Conservation (phyloP, 2,888 invertebrate genomes). For the Folsomia manolachei region DNA sequence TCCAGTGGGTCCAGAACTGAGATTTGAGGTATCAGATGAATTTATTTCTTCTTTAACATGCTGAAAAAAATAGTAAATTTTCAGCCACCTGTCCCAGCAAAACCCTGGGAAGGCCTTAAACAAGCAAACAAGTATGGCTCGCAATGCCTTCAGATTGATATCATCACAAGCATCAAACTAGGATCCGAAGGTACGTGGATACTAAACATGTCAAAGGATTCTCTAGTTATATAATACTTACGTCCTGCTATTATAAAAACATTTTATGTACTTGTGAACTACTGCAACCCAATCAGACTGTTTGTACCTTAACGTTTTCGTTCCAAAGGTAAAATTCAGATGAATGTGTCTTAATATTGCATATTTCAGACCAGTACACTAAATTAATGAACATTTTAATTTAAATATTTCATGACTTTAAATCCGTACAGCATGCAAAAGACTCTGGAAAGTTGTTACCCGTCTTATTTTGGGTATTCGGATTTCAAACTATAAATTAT, state of each 20-base stretch:
- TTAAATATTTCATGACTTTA: too few relatives aligned
- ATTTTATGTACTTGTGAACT: too few relatives aligned
- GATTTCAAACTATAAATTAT: too few relatives aligned
- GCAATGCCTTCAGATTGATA: conserved; percentile 42
- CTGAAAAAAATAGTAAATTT: not conserved
- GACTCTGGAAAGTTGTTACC: conserved; percentile 27
- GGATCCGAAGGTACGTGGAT: conserved; percentile 34
- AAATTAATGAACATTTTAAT: too few relatives aligned
- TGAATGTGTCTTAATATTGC: too few relatives aligned
- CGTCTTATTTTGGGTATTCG: conserved; percentile 23
- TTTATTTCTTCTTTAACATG: not conserved
- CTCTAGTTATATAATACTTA: too few relatives aligned
- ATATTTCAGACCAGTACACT: too few relatives aligned
- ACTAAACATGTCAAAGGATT: too few relatives aligned
- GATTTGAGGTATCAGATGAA: conserved; percentile 35
- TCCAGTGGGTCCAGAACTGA: conserved; percentile 26
- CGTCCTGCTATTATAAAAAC: too few relatives aligned
- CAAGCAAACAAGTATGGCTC: conserved; percentile 35
- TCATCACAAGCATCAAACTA: conserved; percentile 36
- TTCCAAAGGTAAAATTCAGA: conserved; percentile 28
- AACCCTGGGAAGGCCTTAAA: conserved; percentile 37
- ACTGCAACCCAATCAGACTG: too few relatives aligned
- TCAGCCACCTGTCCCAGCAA: conserved; percentile 29
- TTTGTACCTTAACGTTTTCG: conserved; percentile 31
- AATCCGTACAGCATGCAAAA: not conserved